Evolutionary conservation across 2,113 vertebrate genomes (phyloP), one percentile per base, ranked within the genome.

Genomic region (Tachuris rubrigastra): DNA sequence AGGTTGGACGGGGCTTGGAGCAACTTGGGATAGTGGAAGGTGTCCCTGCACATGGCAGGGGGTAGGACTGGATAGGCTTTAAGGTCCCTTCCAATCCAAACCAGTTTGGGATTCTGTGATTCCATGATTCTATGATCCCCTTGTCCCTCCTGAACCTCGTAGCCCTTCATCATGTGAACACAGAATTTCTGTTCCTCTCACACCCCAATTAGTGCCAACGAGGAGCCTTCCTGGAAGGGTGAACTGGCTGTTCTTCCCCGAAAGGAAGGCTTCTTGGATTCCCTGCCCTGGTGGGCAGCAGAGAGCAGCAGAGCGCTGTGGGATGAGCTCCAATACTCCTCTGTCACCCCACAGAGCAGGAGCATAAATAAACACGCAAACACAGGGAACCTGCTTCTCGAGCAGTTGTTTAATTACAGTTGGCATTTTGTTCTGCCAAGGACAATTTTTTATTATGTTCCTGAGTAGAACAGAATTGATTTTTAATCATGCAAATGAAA

Each of bases 151-250:
- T 5, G 44, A 44, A 74, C 11, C 71, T 19, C n/a, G 10, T 67
- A 46, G 72, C 41, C 20, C 33, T 2, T 7, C 12, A 4, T 10
- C 2, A 2, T 7, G 33, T 4, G 56, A 1, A 3, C 2, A 7
- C 44, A 19, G 42, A 0, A 12, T 6, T 22, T 12, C 21, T 2
- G 27, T 1, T 35, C 42, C 77, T 21, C 15, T 3, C 21, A 5
- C 31, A 1, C 9, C 6, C 12, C 0, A 0, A 4, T 2, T 3
- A 3, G 31, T 0, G 3, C 37, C 9, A 53, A 0, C 7, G 18
- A 4, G 66, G 22, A 31, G 46, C 37, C 1, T 2, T 19, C 55
- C 44, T 10, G 67, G 47, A 7, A 12, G 0, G 14, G 9, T 3
- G 18, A 21, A 18, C 28, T 10, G 6, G 39, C 46, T 33, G n/a